Evolutionary conservation across 1,140 invertebrate genomes (phyloP).

Genomic region (Cydia amplana): DNA sequence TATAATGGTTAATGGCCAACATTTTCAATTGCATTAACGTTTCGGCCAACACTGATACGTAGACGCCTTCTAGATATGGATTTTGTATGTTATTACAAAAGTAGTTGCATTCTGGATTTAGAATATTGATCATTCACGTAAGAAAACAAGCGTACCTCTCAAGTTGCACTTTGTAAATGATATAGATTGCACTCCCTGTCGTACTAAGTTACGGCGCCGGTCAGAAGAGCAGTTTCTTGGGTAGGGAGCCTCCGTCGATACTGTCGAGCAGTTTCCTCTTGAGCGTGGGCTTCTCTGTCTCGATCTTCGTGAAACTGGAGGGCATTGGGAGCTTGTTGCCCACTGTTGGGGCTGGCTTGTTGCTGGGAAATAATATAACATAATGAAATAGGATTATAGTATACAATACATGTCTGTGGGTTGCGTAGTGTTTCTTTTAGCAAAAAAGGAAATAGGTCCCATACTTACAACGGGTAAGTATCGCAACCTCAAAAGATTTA

Average conservation of each 20-base stretch:
- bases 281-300: conserved; percentile 84
- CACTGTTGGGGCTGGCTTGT: conserved; percentile 93
- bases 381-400: not conserved
- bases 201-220: conserved; percentile 43
- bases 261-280: conserved; percentile 88
- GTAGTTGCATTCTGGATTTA: not conserved
- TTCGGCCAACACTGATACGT: too few species aligned
- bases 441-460: too few species aligned
- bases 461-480: too few species aligned
- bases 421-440: too few species aligned
- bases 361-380: conserved; percentile 78
- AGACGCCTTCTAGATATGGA: too few species aligned
- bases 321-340: conserved; percentile 91
- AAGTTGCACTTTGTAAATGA: not conserved
- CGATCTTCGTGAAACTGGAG: conserved; percentile 80
- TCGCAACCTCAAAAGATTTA: too few species aligned
- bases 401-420: not conserved
- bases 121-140: not conserved
- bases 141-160: not conserved
- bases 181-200: conserved; percentile 44
- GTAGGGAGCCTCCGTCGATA: conserved; percentile 84
- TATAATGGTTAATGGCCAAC: too few species aligned
- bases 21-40: too few species aligned
- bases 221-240: conserved; percentile 84
- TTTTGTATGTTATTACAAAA: too few species aligned